A percentile compares a stretch with the other conserved stretches of the same genome.
Conservation (phyloP, 2,888 invertebrate genomes). For the Drosophila pegasa region DNA sequence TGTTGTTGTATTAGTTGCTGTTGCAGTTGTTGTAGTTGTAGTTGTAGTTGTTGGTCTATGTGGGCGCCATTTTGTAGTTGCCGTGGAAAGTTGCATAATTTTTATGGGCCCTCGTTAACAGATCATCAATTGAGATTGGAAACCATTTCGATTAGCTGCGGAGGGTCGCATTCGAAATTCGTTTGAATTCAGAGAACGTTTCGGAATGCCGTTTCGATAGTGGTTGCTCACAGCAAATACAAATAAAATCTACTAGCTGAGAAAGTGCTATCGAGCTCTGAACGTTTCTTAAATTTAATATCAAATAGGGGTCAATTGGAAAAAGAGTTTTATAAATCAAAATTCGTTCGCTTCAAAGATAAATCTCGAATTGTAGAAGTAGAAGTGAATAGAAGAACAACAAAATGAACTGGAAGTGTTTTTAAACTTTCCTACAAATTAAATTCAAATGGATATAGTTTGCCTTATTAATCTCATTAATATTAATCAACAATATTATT, state of each 20-base stretch:
- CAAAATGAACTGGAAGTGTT: not conserved
- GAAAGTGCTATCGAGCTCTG: not conserved
- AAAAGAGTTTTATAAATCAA: not conserved
- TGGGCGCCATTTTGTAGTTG: constrained; percentile 73
- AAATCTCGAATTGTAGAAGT: too few relatives aligned
- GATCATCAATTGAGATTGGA: constrained; percentile 75
- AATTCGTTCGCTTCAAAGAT: not conserved
- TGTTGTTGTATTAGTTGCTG: constrained; percentile 16
- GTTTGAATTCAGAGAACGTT: constrained; percentile 37
- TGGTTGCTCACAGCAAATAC: constrained; percentile 12
- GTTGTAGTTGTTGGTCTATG: constrained; percentile 26
- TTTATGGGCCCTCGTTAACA: constrained; percentile 72
- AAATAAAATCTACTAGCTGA: constrained; percentile 1
- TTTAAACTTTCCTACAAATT: not conserved
- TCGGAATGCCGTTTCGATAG: constrained; percentile 38
- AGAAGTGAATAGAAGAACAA: too few relatives aligned
- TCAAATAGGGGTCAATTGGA: not conserved
- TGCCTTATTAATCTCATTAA: not conserved
- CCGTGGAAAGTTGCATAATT: constrained; percentile 69
- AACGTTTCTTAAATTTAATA: not conserved
- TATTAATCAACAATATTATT: not conserved
- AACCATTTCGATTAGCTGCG: constrained; percentile 53
- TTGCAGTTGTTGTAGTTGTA: constrained; percentile 22
- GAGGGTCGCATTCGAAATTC: constrained; percentile 56
- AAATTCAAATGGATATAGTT: not conserved